Percentiles rank a stretch among this genome's conserved stretches.
phyloP scores from a whole-genome alignment of 2,888 invertebrate genomes.

The Cacoxenus indagator region DNA sequence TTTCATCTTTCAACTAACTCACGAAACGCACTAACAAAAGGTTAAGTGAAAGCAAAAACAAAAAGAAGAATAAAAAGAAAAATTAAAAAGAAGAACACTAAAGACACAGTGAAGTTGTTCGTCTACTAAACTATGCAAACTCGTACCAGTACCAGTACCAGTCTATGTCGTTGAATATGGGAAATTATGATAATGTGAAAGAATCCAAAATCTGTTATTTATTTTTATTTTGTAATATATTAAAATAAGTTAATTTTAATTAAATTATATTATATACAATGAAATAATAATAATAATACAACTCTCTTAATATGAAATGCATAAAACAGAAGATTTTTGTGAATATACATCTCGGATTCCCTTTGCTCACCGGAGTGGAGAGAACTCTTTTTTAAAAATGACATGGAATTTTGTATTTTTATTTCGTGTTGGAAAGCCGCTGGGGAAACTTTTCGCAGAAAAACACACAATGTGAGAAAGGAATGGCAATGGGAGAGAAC shows the following conservation, averaged over 20 bases:
- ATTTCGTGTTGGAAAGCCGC: not conserved
- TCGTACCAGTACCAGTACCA: constrained; percentile 19
- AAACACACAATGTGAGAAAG: not conserved
- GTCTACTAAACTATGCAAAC: constrained; percentile 12
- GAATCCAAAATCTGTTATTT: constrained; percentile 54
- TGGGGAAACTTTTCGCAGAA: not conserved
- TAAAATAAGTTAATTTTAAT: constrained; percentile 38
- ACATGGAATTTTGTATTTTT: constrained; percentile 7
- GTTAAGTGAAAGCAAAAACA: not conserved
- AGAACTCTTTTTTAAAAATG: constrained; percentile 21
- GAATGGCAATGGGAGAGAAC: too few relatives aligned
- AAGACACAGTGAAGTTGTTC: constrained; percentile 37
- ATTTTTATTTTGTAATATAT: constrained; percentile 55
- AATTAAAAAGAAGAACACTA: constrained; percentile 41
- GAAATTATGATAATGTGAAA: constrained; percentile 4
- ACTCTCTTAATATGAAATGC: constrained; percentile 41
- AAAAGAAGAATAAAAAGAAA: constrained; percentile 20
- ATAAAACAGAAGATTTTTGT: constrained; percentile 44
- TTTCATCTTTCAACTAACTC: not conserved
- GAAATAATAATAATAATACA: constrained; percentile 37
- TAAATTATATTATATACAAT: constrained; percentile 52
- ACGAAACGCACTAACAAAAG: not conserved
- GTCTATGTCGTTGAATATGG: not conserved
- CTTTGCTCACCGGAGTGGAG: constrained; percentile 4
- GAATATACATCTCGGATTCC: constrained; percentile 18